Evolutionary conservation across 2,113 vertebrate genomes (phyloP), one percentile per base, ranked within the genome.

Genomic region (Brienomyrus longianalis): DNA sequence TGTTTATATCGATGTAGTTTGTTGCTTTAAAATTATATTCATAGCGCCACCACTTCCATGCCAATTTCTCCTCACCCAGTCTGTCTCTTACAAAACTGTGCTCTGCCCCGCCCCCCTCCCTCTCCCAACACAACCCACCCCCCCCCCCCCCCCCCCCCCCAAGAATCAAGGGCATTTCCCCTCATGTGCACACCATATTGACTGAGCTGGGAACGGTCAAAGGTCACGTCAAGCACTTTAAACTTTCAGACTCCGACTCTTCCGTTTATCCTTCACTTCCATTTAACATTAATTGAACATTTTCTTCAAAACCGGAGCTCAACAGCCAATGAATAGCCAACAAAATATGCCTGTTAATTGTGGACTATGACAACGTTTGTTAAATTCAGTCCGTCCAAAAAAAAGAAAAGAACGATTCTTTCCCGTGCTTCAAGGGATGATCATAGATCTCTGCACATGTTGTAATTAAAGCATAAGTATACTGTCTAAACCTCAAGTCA

Each of bases 211-310:
- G 39, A 70, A 77, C 5, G 83, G 50, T 62, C 59, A 86, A 56
- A 89, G 91, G 89, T 90, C 66, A 90, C 50, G 52, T 70, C 77
- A 43, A 74, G 89, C 43, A 80, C 48, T 84, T 86, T 83, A 43
- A 89, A 89, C 59, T 77, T 77, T 54, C 54, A 66, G 15, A 45
- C 39, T 5, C 43, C 35, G 17, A 17, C 9, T 39, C 74, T 80
- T 80, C 31, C 4, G 15, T 43, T 43, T 80, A 43, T 39, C 35
- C 27, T 43, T 86, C 23, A 7, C 21, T 80, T 80, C 74, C 6
- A 5, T 19, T 39, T 45, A 27, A 50, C 3, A 27, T 50, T 0
- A 86, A 51, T 43, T 43, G 11, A 50, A 11, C 83, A 27, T 50
- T 51, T 48, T 85, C 47, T 50, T 84, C 9, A 50, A 74, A 35